phyloP scores from a whole-genome alignment of 2,113 vertebrate genomes.

The Colius striatus region DNA sequence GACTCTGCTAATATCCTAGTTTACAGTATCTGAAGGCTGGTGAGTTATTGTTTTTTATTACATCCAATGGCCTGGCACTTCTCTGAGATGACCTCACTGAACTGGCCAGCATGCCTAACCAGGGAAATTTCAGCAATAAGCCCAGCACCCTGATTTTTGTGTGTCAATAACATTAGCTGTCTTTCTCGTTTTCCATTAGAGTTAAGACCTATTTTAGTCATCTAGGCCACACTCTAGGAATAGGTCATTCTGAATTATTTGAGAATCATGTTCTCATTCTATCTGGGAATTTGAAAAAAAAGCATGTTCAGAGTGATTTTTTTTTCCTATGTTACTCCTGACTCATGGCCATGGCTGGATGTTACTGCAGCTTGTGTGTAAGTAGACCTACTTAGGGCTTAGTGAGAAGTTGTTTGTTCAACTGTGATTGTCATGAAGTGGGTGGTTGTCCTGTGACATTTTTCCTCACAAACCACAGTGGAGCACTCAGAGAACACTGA shows the following conservation, averaged over 20 bases:
- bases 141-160: not conserved
- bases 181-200: not conserved
- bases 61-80: not conserved
- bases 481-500: not conserved
- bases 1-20: not conserved
- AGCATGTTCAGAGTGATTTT: not conserved
- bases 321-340: not conserved
- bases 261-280: not conserved
- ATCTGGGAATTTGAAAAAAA: not conserved
- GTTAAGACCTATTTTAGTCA: not conserved
- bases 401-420: not conserved
- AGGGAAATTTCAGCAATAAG: rapidly evolving
- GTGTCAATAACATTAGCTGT: not conserved
- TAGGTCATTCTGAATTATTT: not conserved
- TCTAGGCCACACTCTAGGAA: not conserved
- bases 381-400: not conserved
- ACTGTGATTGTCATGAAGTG: not conserved
- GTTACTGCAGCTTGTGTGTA: not conserved
- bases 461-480: not conserved
- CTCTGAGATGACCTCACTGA: not conserved
- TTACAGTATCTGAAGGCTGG: not conserved
- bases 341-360: not conserved
- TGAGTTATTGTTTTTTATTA: not conserved
- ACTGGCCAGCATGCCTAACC: not conserved
- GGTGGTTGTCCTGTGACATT: not conserved